A percentile compares a stretch with the other conserved stretches of the same genome.
These are phyloP conservation scores for Chorisops tibialis DNA, from an alignment of 2,888 invertebrate genomes.

Conservation along the genomic window DNA sequence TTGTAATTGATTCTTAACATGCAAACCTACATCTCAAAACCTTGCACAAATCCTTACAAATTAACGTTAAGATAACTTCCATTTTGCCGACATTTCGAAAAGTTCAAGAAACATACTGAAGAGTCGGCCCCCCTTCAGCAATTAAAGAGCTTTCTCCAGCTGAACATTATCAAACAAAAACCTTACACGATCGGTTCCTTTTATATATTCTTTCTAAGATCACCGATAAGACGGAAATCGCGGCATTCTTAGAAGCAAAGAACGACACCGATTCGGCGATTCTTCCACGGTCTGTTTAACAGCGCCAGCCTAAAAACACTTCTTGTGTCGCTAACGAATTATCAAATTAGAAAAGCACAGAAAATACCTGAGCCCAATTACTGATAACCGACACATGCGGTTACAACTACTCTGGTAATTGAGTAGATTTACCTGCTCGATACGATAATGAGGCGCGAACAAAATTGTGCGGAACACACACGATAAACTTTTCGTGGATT, in stretches of 20 bases:
- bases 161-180: slow-evolving; percentile 14
- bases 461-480: no score
- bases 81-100: neutral
- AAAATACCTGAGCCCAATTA: slow-evolving; percentile 28
- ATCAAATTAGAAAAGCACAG: slow-evolving; percentile 29
- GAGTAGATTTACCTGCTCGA: slow-evolving; percentile 26
- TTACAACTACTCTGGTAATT: slow-evolving; percentile 22
- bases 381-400: slow-evolving; percentile 26
- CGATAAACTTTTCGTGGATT: slow-evolving; percentile 22
- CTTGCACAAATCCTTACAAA: no score
- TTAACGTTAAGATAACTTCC: no score
- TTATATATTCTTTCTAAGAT: slow-evolving; percentile 19
- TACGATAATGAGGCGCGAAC: neutral
- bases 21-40: no score
- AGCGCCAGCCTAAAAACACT: slow-evolving; percentile 24
- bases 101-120: neutral
- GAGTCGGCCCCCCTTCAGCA: slow-evolving; percentile 3
- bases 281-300: slow-evolving; percentile 9
- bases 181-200: slow-evolving; percentile 17
- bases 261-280: slow-evolving; percentile 9
- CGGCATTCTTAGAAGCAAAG: slow-evolving; percentile 16
- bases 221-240: slow-evolving; percentile 14
- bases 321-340: slow-evolving; percentile 24
- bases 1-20: no score
- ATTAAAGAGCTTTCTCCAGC: slow-evolving; percentile 22